Evolutionary conservation across 2,113 vertebrate genomes (phyloP).

Genomic region (Leuciscus idus): DNA sequence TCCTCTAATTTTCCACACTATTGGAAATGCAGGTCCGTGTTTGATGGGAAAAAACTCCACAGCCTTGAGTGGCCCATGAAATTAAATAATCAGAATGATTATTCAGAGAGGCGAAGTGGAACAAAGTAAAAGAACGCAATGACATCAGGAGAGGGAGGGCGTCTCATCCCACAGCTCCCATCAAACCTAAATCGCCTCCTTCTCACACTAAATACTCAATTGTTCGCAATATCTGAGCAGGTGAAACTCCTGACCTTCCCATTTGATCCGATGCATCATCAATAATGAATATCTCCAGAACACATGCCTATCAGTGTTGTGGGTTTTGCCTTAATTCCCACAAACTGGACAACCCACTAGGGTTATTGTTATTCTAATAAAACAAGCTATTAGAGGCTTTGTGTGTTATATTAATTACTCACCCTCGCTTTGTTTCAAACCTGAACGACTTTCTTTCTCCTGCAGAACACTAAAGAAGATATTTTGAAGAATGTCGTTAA

Average conservation of each 20-base stretch:
- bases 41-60: constrained; percentile 47
- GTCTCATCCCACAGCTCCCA: neutral
- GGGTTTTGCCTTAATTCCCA: neutral
- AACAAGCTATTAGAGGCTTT: neutral
- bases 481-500: neutral
- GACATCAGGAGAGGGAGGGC: neutral
- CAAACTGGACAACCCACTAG: too few relatives aligned
- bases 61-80: constrained; percentile 50
- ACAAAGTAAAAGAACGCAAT: constrained; percentile 30
- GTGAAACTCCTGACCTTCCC: neutral
- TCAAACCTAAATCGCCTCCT: neutral
- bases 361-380: too few relatives aligned
- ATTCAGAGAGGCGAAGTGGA: constrained; percentile 52
- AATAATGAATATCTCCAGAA: neutral
- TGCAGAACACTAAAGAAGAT: neutral
- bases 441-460: neutral
- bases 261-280: neutral
- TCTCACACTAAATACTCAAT: neutral
- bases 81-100: constrained; percentile 65
- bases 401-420: neutral
- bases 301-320: too few relatives aligned
- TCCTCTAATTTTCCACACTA: constrained; percentile 66
- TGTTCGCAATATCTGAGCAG: neutral
- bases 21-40: constrained; percentile 65
- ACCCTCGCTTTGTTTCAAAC: neutral